Percentiles rank a stretch among this genome's conserved stretches.
phyloP scores from a whole-genome alignment of 1,140 invertebrate species.

The Calliphora vicina region DNA sequence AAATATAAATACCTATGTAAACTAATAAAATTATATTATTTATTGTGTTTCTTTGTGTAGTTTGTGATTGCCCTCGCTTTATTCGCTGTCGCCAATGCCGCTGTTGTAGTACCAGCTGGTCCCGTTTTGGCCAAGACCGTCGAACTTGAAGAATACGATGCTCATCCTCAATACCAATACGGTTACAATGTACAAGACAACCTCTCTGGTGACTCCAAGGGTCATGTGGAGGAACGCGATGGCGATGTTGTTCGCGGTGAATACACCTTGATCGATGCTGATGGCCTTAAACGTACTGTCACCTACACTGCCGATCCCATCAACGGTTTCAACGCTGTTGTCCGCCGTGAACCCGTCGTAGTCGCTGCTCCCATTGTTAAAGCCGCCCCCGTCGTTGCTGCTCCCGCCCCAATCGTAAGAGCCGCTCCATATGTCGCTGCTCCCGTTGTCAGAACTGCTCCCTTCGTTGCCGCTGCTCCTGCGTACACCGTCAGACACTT shows the following conservation, averaged over 20 bases:
- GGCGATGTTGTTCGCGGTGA: slow-evolving; percentile 65
- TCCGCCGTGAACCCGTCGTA: slow-evolving; percentile 56
- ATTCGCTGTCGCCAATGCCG: slow-evolving; percentile 36
- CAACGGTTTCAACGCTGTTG: slow-evolving; percentile 53
- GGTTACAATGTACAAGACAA: slow-evolving; percentile 69
- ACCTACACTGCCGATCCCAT: slow-evolving; percentile 52
- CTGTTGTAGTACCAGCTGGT: slow-evolving; percentile 44
- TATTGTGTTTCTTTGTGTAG: slow-evolving; percentile 23
- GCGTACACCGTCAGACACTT: slow-evolving; percentile 43
- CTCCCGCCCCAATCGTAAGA: slow-evolving; percentile 48
- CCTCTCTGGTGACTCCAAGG: slow-evolving; percentile 70
- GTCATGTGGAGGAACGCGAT: slow-evolving; percentile 67
- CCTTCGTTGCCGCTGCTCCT: slow-evolving; percentile 51
- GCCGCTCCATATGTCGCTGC: slow-evolving; percentile 51
- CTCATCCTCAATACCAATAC: slow-evolving; percentile 67
- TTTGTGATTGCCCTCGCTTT: slow-evolving; percentile 38
- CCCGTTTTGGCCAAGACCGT: slow-evolving; percentile 39
- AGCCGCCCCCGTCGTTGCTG: slow-evolving; percentile 43
- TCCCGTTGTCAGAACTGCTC: slow-evolving; percentile 40
- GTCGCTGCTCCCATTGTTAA: slow-evolving; percentile 44
- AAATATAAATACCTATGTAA: no score
- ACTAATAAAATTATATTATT: background rate
- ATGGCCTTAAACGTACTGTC: slow-evolving; percentile 55
- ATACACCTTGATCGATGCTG: slow-evolving; percentile 66
- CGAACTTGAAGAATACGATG: slow-evolving; percentile 41